Base-by-base conservation (phyloP, 2,797 vertebrate genomes). In the Streptopelia turtur region DNA sequence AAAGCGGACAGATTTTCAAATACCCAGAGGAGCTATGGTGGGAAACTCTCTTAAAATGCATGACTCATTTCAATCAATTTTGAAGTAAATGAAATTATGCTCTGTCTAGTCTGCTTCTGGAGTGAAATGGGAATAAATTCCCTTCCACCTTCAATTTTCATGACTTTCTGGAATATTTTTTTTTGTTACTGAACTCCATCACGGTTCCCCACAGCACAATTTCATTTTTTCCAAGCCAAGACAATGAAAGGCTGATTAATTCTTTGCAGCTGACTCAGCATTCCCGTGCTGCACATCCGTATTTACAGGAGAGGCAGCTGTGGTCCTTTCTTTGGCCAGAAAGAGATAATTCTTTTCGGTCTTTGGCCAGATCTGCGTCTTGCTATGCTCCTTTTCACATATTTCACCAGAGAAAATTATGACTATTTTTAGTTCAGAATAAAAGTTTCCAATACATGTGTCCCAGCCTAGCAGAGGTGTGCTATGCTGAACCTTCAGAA, bases 181-280 rank as follows among this genome's bases (percentile, higher is more conserved):
- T 37, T 83, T 89, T 69, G n/a, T 66, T 89, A 63, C 43, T 80
- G 63, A 69, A 53, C 35, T 59, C 56, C 52, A 56, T n/a, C 47
- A 78, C 18, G 53, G 49, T 66, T 88, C 39, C 35, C 33, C 31
- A 80, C 7, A 85, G 3, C 31, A 79, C 25, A 76, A 39, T 79
- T 93, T 33, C 45, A 35, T 81, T 89, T 79, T 90, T 94, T 53
- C 69, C 50, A 53, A 91, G 77, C 66, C 23, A 74, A 68, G 87
- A 79, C 0, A 2, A 47, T 71, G 70, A 90, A 95, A 91, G 53
- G 57, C 53, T 93, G 80, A 94, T 89, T 91, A 93, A 95, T 87
- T 87, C 57, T 60, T 83, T 66, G 50, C 37, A 68, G 70, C 56
- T 94, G 91, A 93, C 59, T 93, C 90, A 94, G 66, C 80, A 57